Evolutionary conservation across 2,113 vertebrate genomes (phyloP).

Genomic region (Pterophyllum scalare): DNA sequence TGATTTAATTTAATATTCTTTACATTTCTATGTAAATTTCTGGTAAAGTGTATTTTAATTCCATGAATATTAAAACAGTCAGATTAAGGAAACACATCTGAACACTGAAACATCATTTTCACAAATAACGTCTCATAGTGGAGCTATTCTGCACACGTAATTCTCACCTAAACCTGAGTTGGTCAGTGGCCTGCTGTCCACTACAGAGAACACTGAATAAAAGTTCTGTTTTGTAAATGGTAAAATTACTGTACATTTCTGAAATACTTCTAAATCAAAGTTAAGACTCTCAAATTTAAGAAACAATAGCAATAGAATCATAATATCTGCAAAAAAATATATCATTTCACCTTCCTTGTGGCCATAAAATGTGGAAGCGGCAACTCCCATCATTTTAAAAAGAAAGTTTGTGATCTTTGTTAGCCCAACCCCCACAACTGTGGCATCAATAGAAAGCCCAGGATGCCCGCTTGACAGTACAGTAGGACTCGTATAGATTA

Average conservation of each 20-base stretch:
- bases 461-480: background rate
- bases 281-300: background rate
- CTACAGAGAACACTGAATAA: background rate
- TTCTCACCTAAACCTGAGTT: too few relatives aligned
- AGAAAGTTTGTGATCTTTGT: background rate
- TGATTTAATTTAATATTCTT: background rate
- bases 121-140: too few relatives aligned
- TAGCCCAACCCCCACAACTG: background rate
- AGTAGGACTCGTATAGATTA: background rate
- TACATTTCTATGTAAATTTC: background rate
- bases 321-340: background rate
- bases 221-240: background rate
- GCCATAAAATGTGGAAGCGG: background rate
- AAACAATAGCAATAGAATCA: background rate
- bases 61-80: background rate
- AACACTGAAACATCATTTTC: too few relatives aligned
- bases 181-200: background rate
- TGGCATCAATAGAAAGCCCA: background rate
- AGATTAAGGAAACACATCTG: too few relatives aligned
- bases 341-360: too few relatives aligned
- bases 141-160: too few relatives aligned
- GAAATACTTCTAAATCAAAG: background rate
- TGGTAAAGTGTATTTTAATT: background rate
- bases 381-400: background rate
- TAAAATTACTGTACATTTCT: background rate